phyloP scores from a whole-genome alignment of 2,888 invertebrate genomes.

The Ochropacha duplaris region DNA sequence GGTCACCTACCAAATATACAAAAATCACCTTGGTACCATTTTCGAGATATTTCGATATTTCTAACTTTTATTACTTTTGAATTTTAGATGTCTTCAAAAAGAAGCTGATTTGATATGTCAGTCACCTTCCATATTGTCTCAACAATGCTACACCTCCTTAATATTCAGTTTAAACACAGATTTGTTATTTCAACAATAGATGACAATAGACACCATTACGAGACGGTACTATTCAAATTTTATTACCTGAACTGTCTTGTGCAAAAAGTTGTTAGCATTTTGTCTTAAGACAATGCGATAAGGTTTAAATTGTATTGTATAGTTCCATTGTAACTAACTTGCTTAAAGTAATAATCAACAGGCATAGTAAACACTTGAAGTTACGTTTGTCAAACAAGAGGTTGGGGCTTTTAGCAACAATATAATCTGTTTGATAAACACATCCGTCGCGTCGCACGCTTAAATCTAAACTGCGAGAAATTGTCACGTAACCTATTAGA shows the following conservation, averaged over 20 bases:
- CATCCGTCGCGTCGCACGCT: slow-evolving; percentile 10
- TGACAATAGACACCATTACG: background rate
- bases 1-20: too few species aligned
- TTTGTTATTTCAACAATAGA: background rate
- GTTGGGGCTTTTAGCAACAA: slow-evolving; percentile 34
- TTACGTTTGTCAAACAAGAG: slow-evolving; percentile 18
- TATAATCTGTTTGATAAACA: slow-evolving; percentile 37
- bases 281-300: background rate
- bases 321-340: background rate
- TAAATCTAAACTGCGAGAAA: slow-evolving; percentile 34
- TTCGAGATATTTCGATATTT: too few species aligned
- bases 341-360: background rate
- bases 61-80: too few species aligned
- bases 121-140: too few species aligned
- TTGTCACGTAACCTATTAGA: slow-evolving; percentile 45
- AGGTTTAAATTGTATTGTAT: background rate
- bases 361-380: slow-evolving; percentile 7
- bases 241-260: background rate
- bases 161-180: background rate
- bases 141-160: background rate
- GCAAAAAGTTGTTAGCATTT: background rate
- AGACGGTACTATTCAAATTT: background rate
- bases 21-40: too few species aligned
- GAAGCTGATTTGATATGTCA: too few species aligned
- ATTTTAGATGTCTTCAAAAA: too few species aligned